Base-by-base conservation (phyloP, 1,140 invertebrate species). In the Eupeodes corollae region DNA sequence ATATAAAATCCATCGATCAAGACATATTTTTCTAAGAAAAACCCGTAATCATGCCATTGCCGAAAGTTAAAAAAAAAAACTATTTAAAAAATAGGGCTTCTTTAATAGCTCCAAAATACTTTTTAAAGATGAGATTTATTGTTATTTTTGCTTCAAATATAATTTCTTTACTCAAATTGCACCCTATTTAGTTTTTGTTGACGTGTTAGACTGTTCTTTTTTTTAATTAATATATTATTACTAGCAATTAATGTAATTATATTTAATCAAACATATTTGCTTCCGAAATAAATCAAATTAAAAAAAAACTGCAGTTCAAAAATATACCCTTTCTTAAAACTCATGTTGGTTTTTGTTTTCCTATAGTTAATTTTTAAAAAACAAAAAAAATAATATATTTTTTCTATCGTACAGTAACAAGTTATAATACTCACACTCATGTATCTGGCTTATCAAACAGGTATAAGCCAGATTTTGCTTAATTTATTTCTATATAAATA, bases 401-500 rank as follows among this genome's bases (percentile, higher is more conserved):
- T 42, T 42, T 18, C 13, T 42, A 42, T 42, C 16, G 13, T 42
- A 14, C 18, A 18, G 21, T 26, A 26, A 26, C 21, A 26, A 41
- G 11, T 34, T 34, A 9, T 37, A n/a, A 14, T n/a, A n/a, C n/a
- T n/a, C n/a, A n/a, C n/a, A n/a, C n/a, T n/a, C n/a, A 37, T 14
- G 18, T 18, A 21, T 42, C 40, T 42, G 40, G 45, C 40, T 47
- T 40, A 47, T 47, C 16, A 15, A 18, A n/a, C 45, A 47, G 45
- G 45, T 47, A 47, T 47, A 47, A 30, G 40, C 45, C 34, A 47
- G 34, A 35, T 16, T 13, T 47, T 19, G 31, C 26, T 11, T 47
- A 6, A 18, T 6, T 14, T 18, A 6, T 42, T 14, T 42, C 15
- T 5, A 42, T 3, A 14, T 42, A 14, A 26, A 26, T 26, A n/a